phyloP scores from a whole-genome alignment of 2,797 vertebrate genomes.

The Danionella dracula region DNA sequence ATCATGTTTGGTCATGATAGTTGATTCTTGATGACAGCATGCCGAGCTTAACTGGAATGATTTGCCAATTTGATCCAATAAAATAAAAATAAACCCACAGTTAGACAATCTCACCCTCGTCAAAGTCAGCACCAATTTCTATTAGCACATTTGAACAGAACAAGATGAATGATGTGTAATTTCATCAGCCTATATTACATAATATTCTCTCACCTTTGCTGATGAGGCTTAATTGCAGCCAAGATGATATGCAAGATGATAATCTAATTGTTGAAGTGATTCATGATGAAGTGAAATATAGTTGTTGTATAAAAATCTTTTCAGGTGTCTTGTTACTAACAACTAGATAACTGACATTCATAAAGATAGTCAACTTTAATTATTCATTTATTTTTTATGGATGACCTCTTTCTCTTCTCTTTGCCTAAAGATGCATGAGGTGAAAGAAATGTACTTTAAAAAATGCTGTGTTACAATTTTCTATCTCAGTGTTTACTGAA shows the following conservation, averaged over 20 bases:
- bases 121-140: background rate
- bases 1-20: background rate
- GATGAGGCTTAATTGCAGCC: background rate
- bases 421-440: too few species aligned
- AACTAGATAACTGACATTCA: too few species aligned
- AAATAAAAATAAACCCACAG: background rate
- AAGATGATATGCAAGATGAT: background rate
- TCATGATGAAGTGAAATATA: background rate
- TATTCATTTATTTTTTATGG: too few species aligned
- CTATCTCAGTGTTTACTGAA: too few species aligned
- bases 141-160: background rate
- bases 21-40: background rate
- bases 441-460: too few species aligned
- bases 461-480: too few species aligned
- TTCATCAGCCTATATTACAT: background rate
- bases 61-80: slow-evolving; percentile 11
- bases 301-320: background rate
- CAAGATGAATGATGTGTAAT: slow-evolving; percentile 12
- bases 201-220: slow-evolving; percentile 8
- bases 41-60: slow-evolving; percentile 6
- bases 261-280: background rate
- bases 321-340: too few species aligned
- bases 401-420: too few species aligned
- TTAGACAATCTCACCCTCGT: background rate
- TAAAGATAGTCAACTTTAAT: too few species aligned